Percentiles rank a stretch among this genome's conserved stretches.
Conservation (phyloP, 2,797 vertebrate genomes). For the Gastrophryne carolinensis region DNA sequence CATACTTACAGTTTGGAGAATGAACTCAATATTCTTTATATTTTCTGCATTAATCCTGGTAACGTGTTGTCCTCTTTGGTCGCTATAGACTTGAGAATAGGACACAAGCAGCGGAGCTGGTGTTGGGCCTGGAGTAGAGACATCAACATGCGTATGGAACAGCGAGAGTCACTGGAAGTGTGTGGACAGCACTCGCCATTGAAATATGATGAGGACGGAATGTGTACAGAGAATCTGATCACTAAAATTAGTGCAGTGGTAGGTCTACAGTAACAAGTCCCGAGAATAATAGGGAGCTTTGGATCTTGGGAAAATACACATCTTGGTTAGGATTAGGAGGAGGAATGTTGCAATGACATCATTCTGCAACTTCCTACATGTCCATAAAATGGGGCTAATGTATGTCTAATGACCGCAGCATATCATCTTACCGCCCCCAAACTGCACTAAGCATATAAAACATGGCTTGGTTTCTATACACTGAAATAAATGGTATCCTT, state of each 20-base stretch:
- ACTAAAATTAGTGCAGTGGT: constrained; percentile 41
- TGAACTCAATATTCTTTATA: not conserved
- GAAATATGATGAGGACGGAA: constrained; percentile 40
- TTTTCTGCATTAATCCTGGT: not conserved
- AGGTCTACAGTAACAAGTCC: constrained; percentile 25
- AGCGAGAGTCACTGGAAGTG: constrained; percentile 11
- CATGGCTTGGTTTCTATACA: too few relatives aligned
- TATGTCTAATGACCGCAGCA: too few relatives aligned
- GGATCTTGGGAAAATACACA: not conserved
- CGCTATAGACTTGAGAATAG: not conserved
- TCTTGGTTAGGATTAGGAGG: not conserved
- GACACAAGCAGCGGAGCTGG: not conserved
- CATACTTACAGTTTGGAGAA: not conserved
- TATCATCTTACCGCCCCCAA: too few relatives aligned
- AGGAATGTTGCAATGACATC: not conserved
- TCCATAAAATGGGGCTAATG: too few relatives aligned
- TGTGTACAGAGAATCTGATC: constrained; percentile 36
- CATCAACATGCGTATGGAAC: constrained; percentile 15
- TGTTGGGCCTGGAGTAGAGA: not conserved
- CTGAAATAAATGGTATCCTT: too few relatives aligned
- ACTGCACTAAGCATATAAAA: too few relatives aligned
- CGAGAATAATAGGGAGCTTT: constrained; percentile 15
- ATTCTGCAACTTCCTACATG: too few relatives aligned
- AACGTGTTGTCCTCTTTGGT: not conserved
- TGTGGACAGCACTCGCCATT: constrained; percentile 30